phyloP scores from a whole-genome alignment of 2,888 invertebrate genomes.

The Cordilura impudica region DNA sequence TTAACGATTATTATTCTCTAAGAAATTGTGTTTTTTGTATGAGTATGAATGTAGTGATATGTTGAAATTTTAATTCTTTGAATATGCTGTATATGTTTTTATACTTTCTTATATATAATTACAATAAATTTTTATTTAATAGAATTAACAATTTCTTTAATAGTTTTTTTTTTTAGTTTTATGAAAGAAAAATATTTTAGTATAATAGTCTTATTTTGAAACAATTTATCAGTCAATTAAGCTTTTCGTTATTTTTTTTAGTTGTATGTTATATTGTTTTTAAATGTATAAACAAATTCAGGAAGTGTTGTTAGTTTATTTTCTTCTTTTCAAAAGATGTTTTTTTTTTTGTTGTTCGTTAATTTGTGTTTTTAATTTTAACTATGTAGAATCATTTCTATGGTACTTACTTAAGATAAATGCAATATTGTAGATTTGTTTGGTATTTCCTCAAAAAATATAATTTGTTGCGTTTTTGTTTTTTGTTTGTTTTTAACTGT shows the following conservation, averaged over 20 bases:
- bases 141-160: slow-evolving; percentile 52
- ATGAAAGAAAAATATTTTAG: slow-evolving; percentile 44
- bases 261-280: not conserved
- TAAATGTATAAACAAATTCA: slow-evolving; percentile 38
- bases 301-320: slow-evolving; percentile 30
- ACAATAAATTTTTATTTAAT: slow-evolving; percentile 32
- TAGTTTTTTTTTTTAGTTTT: slow-evolving; percentile 22
- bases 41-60: slow-evolving; percentile 57
- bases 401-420: slow-evolving; percentile 59
- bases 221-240: slow-evolving; percentile 61
- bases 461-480: slow-evolving; percentile 52
- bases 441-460: slow-evolving; percentile 10
- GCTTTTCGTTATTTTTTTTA: slow-evolving; percentile 29
- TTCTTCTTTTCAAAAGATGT: not conserved
- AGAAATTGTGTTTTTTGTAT: slow-evolving; percentile 5
- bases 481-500: slow-evolving; percentile 8
- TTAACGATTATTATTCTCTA: slow-evolving; percentile 1
- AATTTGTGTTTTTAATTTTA: slow-evolving; percentile 21
- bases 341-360: too few relatives aligned
- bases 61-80: slow-evolving; percentile 37
- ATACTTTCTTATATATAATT: slow-evolving; percentile 1
- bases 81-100: not conserved
- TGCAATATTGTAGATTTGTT: slow-evolving; percentile 58
- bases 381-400: slow-evolving; percentile 9
- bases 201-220: slow-evolving; percentile 32